These are phyloP conservation scores for Dolichotis patagonum DNA, from an alignment of 2,113 vertebrate species.

Conservation along the genomic window DNA sequence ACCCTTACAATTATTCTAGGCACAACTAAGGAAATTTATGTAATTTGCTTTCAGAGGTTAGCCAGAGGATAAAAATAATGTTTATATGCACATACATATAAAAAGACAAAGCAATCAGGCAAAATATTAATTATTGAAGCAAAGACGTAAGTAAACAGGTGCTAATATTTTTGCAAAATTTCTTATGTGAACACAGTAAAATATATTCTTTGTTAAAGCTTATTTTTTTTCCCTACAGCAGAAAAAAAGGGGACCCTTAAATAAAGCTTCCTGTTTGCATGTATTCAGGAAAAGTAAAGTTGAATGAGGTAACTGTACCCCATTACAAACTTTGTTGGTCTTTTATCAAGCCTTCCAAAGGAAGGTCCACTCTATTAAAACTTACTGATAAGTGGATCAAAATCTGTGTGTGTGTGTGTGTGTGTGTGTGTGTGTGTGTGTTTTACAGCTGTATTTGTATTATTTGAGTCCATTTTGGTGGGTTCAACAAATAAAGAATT, in stretches of 20 bases:
- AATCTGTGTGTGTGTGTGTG: no score
- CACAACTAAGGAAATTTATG: background rate
- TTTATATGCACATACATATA: background rate
- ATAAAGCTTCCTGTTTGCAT: constrained; percentile 26
- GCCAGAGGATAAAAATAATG: background rate
- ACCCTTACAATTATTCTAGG: background rate
- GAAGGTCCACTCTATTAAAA: background rate
- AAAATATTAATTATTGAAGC: background rate
- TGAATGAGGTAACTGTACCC: background rate
- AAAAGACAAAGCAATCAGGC: background rate
- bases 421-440: no score
- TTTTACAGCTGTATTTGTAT: background rate
- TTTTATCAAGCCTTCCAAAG: constrained; percentile 39
- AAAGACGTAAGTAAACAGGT: background rate
- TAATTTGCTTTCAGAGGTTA: background rate
- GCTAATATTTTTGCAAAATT: background rate
- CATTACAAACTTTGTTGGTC: background rate
- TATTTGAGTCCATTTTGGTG: background rate
- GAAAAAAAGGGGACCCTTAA: background rate
- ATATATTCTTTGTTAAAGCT: background rate
- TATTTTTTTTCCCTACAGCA: background rate
- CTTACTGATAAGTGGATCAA: background rate
- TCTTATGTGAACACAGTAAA: background rate
- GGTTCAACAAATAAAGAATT: constrained; percentile 25
- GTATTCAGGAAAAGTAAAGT: constrained; percentile 23